phyloP scores from a whole-genome alignment of 2,797 vertebrate genomes.

The Falco columbarius region DNA sequence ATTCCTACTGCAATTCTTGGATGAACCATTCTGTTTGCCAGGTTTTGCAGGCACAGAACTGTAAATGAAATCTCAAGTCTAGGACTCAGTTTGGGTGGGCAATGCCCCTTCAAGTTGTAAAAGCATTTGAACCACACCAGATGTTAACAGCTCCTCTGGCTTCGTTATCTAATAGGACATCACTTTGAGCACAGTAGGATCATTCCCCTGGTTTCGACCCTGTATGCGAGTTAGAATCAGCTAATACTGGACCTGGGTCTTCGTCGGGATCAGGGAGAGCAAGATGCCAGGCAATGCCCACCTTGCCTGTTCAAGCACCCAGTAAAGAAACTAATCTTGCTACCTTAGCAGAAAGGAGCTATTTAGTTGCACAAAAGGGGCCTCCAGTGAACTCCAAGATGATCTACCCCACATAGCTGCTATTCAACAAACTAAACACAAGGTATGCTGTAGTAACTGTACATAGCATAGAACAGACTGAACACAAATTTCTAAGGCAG shows the following conservation, averaged over 20 bases:
- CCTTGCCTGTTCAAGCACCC: background rate
- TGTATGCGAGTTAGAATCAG: accelerated
- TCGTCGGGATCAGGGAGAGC: background rate
- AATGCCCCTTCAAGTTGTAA: background rate
- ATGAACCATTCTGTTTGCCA: background rate
- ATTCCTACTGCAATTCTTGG: background rate
- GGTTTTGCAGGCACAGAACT: background rate
- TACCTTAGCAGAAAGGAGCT: background rate
- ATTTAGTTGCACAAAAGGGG: background rate
- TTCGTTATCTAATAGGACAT: background rate
- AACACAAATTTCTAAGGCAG: background rate
- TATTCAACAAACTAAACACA: background rate
- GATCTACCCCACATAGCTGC: background rate
- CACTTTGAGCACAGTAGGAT: background rate
- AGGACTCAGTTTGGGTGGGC: background rate
- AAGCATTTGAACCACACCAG: background rate
- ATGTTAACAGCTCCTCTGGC: background rate
- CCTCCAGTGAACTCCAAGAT: background rate
- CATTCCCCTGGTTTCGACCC: background rate
- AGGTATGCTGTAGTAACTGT: background rate
- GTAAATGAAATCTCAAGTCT: background rate
- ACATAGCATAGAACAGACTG: background rate
- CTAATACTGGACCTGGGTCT: background rate
- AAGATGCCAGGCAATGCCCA: background rate
- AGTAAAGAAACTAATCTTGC: background rate